Evolutionary conservation across 2,797 vertebrate species (phyloP).

Genomic region (Hozukius guyotensis): DNA sequence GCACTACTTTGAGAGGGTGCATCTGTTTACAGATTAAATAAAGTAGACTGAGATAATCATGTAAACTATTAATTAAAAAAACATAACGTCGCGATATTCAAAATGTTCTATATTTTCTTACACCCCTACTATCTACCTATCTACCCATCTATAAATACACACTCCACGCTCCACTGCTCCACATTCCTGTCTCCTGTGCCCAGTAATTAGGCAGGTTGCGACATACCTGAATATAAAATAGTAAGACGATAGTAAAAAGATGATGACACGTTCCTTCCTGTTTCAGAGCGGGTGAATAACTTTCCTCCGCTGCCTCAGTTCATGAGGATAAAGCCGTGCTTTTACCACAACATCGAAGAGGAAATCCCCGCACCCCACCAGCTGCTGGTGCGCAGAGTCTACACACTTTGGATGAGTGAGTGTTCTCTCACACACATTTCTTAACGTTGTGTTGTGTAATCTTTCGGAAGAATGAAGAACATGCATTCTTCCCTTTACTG

Average conservation of each 20-base stretch:
- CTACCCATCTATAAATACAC: background rate
- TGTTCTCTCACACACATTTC: background rate
- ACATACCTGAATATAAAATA: background rate
- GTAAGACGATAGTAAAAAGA: background rate
- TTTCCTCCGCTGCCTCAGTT: constrained; percentile 92
- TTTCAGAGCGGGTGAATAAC: constrained; percentile 90
- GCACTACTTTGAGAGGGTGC: too few species aligned
- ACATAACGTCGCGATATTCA: too few species aligned
- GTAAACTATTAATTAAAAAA: too few species aligned
- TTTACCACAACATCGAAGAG: constrained; percentile 94
- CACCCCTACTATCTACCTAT: background rate
- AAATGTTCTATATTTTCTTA: too few species aligned
- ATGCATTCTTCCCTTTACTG: background rate
- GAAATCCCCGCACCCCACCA: constrained; percentile 90
- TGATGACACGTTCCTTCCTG: background rate
- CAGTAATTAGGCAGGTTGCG: background rate
- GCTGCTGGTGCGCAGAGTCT: constrained; percentile 88
- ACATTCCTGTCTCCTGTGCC: background rate
- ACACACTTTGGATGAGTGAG: constrained; percentile 94
- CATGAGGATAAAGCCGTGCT: constrained; percentile 91
- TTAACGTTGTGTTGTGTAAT: background rate
- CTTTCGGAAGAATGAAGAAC: background rate
- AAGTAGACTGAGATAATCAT: too few species aligned
- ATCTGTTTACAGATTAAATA: too few species aligned
- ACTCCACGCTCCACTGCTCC: background rate